A percentile compares a stretch with the other conserved stretches of the same genome.
phyloP scores from a whole-genome alignment of 1,140 invertebrate genomes.

The Rhopalosiphum padi region DNA sequence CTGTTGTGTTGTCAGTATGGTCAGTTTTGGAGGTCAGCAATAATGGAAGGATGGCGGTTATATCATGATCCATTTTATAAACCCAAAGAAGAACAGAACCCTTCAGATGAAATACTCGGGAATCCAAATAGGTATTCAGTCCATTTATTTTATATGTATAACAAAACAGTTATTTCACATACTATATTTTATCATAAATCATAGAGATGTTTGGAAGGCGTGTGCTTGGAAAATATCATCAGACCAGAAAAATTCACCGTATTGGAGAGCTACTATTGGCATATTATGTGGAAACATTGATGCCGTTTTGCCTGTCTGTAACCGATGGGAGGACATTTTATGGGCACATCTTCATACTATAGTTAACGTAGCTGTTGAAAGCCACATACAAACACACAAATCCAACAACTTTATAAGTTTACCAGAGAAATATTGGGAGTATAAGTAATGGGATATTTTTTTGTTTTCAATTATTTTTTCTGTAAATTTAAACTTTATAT shows the following conservation, averaged over 20 bases:
- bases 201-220: slow-evolving; percentile 88
- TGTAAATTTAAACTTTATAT: background rate
- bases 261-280: slow-evolving; percentile 73
- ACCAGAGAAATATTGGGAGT: slow-evolving; percentile 81
- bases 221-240: slow-evolving; percentile 78
- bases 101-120: slow-evolving; percentile 70
- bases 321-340: slow-evolving; percentile 86
- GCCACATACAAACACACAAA: slow-evolving; percentile 72
- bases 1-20: slow-evolving; percentile 83
- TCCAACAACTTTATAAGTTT: slow-evolving; percentile 68
- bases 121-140: slow-evolving; percentile 72
- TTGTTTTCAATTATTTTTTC: background rate
- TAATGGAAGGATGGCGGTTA: slow-evolving; percentile 87
- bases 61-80: slow-evolving; percentile 82
- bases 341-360: slow-evolving; percentile 87
- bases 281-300: slow-evolving; percentile 84
- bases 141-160: background rate
- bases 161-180: background rate
- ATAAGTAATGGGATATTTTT: slow-evolving; percentile 66
- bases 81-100: slow-evolving; percentile 43
- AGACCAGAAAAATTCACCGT: slow-evolving; percentile 64
- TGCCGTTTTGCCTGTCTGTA: slow-evolving; percentile 75
- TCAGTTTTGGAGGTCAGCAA: slow-evolving; percentile 88
- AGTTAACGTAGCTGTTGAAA: slow-evolving; percentile 85
- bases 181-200: background rate